Percentiles rank a stretch among this genome's conserved stretches.
Conservation (phyloP, 2,888 invertebrate species). For the Perdita meconis region DNA sequence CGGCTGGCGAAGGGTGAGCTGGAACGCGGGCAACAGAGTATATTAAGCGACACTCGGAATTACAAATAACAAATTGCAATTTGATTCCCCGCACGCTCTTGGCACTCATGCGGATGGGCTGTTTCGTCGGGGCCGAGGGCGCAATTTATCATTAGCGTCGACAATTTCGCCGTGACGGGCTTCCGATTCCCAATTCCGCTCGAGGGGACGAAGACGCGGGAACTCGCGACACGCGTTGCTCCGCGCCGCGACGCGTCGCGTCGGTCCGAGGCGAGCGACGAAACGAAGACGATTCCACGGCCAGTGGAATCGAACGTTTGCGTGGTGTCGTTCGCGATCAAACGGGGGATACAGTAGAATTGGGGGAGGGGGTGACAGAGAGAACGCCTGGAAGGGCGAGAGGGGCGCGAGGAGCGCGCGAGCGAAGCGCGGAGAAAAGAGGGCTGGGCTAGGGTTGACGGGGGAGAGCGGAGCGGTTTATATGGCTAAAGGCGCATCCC, state of each 20-base stretch:
- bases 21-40: slow-evolving; percentile 74
- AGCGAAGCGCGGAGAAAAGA: slow-evolving; percentile 39
- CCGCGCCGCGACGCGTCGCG: too few species aligned
- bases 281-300: not conserved
- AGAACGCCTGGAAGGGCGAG: slow-evolving; percentile 15
- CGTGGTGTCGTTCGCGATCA: slow-evolving; percentile 4
- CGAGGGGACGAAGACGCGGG: slow-evolving; percentile 26
- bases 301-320: not conserved
- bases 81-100: slow-evolving; percentile 81
- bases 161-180: slow-evolving; percentile 82
- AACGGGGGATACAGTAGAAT: not conserved
- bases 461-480: slow-evolving; percentile 73
- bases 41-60: slow-evolving; percentile 84
- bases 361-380: not conserved
- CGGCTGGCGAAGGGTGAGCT: slow-evolving; percentile 63
- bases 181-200: slow-evolving; percentile 57
- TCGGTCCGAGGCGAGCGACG: not conserved
- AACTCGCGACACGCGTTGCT: too few species aligned
- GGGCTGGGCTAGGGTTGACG: slow-evolving; percentile 56
- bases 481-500: slow-evolving; percentile 83
- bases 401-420: slow-evolving; percentile 13
- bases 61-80: slow-evolving; percentile 85
- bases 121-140: slow-evolving; percentile 76
- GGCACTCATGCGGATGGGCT: slow-evolving; percentile 60
- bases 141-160: slow-evolving; percentile 84